Evolutionary conservation across 2,797 vertebrate genomes (phyloP).

Genomic region (Phalloptychus januarius): DNA sequence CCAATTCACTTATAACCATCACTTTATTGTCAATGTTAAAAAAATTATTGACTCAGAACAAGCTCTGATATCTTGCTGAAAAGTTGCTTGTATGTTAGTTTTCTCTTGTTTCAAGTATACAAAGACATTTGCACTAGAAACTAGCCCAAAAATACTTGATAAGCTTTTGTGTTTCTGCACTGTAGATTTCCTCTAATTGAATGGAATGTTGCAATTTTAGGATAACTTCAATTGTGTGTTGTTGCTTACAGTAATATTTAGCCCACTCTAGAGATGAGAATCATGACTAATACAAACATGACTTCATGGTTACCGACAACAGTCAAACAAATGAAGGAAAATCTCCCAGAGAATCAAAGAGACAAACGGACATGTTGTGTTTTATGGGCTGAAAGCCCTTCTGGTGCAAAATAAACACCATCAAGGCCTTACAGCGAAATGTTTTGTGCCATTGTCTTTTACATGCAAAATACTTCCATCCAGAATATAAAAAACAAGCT

Average conservation of each 20-base stretch:
- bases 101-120: too few relatives aligned
- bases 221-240: neutral
- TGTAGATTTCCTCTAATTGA: neutral
- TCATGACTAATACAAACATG: conserved; percentile 24
- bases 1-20: too few relatives aligned
- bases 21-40: too few relatives aligned
- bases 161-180: neutral
- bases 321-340: conserved; percentile 61
- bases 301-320: conserved; percentile 47
- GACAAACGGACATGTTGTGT: conserved; percentile 58
- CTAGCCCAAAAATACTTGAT: too few relatives aligned
- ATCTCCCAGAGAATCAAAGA: conserved; percentile 57
- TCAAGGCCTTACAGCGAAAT: conserved; percentile 56
- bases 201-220: neutral
- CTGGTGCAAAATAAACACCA: conserved; percentile 64
- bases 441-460: conserved; percentile 66
- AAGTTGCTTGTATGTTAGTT: too few relatives aligned
- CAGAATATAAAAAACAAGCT: conserved; percentile 70
- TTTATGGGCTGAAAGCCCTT: conserved; percentile 47
- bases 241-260: conserved; percentile 24
- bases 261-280: conserved; percentile 12
- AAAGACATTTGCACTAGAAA: too few relatives aligned
- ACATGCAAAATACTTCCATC: conserved; percentile 62
- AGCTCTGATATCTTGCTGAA: too few relatives aligned
- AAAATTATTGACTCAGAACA: too few relatives aligned